Conservation (phyloP, 2,113 vertebrate genomes). For the Alligator mississippiensis region DNA sequence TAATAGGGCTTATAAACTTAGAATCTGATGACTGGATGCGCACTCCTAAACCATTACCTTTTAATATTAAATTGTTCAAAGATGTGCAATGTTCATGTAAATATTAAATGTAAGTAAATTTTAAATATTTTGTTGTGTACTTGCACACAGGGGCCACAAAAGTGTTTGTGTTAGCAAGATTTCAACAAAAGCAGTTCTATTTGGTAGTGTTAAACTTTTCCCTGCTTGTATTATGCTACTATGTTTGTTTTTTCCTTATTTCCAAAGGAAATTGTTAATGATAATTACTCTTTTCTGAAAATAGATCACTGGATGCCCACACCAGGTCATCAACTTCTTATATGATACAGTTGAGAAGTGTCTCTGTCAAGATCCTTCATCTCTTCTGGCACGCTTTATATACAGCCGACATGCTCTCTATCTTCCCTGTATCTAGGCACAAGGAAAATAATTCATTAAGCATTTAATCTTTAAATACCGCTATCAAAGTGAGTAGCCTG, state of each 20-base stretch:
- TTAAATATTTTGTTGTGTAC: not conserved
- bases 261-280: not conserved
- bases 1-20: not conserved
- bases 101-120: not conserved
- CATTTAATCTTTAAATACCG: not conserved
- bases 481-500: not conserved
- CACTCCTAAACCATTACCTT: not conserved
- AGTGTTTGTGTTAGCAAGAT: not conserved
- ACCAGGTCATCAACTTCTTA: not conserved
- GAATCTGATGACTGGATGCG: not conserved
- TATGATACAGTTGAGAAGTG: not conserved
- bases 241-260: not conserved
- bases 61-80: not conserved
- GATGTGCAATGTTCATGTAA: not conserved
- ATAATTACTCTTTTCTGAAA: not conserved
- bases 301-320: not conserved
- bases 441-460: not conserved
- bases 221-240: not conserved
- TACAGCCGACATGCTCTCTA: not conserved
- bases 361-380: not conserved
- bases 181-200: not conserved
- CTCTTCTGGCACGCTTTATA: not conserved
- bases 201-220: not conserved
- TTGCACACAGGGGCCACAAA: not conserved
- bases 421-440: not conserved